Evolutionary conservation across 2,797 vertebrate genomes (phyloP).

Genomic region (Sebastes wilsoni): DNA sequence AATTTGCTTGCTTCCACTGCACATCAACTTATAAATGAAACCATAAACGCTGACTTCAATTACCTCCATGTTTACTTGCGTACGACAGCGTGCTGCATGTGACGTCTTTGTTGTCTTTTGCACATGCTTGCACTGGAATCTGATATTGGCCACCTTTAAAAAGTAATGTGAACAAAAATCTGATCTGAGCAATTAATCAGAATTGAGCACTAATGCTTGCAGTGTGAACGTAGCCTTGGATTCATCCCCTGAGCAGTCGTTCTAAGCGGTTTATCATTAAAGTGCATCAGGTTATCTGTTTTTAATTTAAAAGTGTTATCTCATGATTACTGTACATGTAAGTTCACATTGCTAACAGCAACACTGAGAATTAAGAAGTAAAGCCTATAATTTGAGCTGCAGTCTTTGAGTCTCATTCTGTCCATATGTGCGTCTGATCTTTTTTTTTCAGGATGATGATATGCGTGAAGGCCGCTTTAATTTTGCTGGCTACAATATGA

Average conservation of each 20-base stretch:
- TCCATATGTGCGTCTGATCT: constrained; percentile 7
- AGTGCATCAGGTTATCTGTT: constrained; percentile 23
- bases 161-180: too few species aligned
- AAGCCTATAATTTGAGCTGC: constrained; percentile 27
- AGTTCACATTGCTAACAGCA: background rate
- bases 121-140: too few species aligned
- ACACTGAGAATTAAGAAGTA: background rate
- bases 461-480: constrained; percentile 92
- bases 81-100: too few species aligned
- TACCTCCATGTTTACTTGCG: too few species aligned
- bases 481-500: constrained; percentile 93
- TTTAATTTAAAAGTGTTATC: constrained; percentile 26
- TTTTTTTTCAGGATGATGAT: constrained; percentile 88
- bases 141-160: too few species aligned
- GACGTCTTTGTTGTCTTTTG: too few species aligned
- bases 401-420: background rate
- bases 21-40: too few species aligned
- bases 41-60: too few species aligned
- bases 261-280: constrained; percentile 20
- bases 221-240: background rate
- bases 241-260: constrained; percentile 10
- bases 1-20: too few species aligned
- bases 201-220: too few species aligned
- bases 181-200: too few species aligned
- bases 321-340: constrained; percentile 12